Evolutionary conservation across 2,113 vertebrate species (phyloP), one percentile per base, ranked within the genome.

Genomic region (Pelobates fuscus): DNA sequence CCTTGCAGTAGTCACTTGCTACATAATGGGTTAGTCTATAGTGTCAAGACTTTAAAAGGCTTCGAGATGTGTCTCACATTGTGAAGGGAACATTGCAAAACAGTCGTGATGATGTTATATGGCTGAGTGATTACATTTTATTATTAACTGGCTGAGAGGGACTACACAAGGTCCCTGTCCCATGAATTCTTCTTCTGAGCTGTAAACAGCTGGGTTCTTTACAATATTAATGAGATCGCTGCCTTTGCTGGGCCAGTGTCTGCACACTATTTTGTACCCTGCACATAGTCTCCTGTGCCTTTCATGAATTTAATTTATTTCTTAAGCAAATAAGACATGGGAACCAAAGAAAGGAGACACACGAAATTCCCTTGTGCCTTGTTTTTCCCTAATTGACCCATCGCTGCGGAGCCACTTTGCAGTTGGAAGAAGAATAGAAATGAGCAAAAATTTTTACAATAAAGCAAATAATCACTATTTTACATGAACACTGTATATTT

Each of bases 301-400:
- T 26, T 57, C 55, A 23, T 1, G n/a, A 37, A 14, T 17, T 29
- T 58, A 57, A 74, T 74, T 66, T 74, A 17, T 58, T 66, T 57
- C 30, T 11, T 57, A 66, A 58, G 29, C 49, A 74, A 66, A 74
- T 66, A 44, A 44, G 71, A 74, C 71, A 74, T n/a, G 54, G 26
- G 8, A 18, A 17, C 62, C 62, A 8, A 23, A 30, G 37, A n/a
- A 8, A 18, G 43, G 37, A 12, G 6, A 30, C 4, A 24, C 52
- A 60, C 26, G 21, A 0, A 6, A 17, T 8, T 46, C 71, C 62
- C 30, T 1, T 7, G 2, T 8, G 23, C 52, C n/a, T 11, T 17
- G 1, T 57, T 41, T 55, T 20, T 27, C 24, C 52, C 62, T 74
- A 44, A 66, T 30, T 74, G 71, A 74, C 49, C 62, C 14, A 37